Evolutionary conservation across 2,888 invertebrate species (phyloP).

Genomic region (Caenorhabditis imperialis): DNA sequence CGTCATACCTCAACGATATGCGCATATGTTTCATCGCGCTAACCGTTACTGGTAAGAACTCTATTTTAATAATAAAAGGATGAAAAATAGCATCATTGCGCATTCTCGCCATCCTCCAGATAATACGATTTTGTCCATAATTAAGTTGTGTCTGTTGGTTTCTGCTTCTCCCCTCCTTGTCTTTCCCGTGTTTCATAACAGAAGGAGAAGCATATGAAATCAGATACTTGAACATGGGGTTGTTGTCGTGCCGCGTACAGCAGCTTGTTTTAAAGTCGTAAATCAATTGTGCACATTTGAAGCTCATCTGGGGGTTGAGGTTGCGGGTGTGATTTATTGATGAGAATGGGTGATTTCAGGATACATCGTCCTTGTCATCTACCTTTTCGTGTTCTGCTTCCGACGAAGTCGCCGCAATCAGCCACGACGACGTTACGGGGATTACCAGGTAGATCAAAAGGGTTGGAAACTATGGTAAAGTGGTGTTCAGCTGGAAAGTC

Average conservation of each 20-base stretch:
- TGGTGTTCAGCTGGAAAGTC: slow-evolving; percentile 57
- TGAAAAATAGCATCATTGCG: background rate
- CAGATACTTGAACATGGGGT: slow-evolving; percentile 52
- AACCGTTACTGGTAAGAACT: slow-evolving; percentile 59
- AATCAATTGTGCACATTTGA: slow-evolving; percentile 52
- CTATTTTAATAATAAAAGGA: background rate
- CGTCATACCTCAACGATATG: slow-evolving; percentile 72
- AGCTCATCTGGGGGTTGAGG: slow-evolving; percentile 41
- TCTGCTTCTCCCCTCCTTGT: slow-evolving; percentile 15
- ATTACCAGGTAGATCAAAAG: slow-evolving; percentile 65
- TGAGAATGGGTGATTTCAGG: slow-evolving; percentile 51
- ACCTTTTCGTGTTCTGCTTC: slow-evolving; percentile 66
- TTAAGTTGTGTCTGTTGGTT: slow-evolving; percentile 29
- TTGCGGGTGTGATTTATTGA: slow-evolving; percentile 37
- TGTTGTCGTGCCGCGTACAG: slow-evolving; percentile 27
- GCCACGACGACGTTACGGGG: slow-evolving; percentile 66
- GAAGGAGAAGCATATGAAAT: slow-evolving; percentile 47
- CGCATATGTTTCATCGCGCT: slow-evolving; percentile 73
- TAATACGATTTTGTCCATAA: slow-evolving; percentile 10
- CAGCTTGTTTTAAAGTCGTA: slow-evolving; percentile 48
- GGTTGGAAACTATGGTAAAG: background rate
- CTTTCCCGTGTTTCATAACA: slow-evolving; percentile 44
- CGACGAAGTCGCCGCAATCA: slow-evolving; percentile 66
- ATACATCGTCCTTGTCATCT: slow-evolving; percentile 70
- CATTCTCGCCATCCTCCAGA: background rate